phyloP scores from a whole-genome alignment of 2,113 vertebrate species.

The Sitta europaea region DNA sequence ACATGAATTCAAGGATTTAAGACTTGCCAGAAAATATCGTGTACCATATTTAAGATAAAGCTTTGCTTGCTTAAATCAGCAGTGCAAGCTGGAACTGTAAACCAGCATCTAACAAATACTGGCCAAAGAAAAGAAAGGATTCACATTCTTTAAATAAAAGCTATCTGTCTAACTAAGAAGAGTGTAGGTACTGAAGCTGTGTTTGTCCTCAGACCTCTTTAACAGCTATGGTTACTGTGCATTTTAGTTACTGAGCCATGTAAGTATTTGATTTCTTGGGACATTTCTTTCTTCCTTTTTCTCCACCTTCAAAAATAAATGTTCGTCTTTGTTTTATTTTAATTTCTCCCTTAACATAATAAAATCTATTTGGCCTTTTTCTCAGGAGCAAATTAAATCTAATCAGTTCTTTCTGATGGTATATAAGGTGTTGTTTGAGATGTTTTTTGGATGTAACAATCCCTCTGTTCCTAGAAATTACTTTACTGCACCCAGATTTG shows the following conservation, averaged over 20 bases:
- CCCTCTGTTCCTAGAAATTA: background rate
- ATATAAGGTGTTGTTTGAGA: background rate
- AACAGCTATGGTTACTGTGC: background rate
- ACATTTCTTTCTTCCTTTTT: background rate
- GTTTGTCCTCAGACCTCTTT: background rate
- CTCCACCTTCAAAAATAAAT: background rate
- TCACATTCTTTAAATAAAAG: background rate
- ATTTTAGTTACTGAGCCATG: background rate
- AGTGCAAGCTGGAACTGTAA: background rate
- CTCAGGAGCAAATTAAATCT: background rate
- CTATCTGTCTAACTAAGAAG: background rate
- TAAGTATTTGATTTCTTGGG: background rate
- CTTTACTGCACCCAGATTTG: background rate
- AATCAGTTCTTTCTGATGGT: background rate
- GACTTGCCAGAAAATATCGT: conserved; percentile 1
- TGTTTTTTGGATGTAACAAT: background rate
- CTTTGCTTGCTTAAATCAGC: conserved; percentile 1
- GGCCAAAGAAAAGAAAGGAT: background rate
- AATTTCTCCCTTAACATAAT: background rate
- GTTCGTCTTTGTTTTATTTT: background rate
- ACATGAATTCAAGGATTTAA: conserved; percentile 47
- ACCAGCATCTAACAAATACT: background rate
- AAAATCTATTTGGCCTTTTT: background rate
- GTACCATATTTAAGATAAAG: conserved; percentile 5
- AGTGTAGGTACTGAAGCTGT: background rate